Conservation (phyloP, 2,113 vertebrate genomes). For the Monarcha castaneiventris region DNA sequence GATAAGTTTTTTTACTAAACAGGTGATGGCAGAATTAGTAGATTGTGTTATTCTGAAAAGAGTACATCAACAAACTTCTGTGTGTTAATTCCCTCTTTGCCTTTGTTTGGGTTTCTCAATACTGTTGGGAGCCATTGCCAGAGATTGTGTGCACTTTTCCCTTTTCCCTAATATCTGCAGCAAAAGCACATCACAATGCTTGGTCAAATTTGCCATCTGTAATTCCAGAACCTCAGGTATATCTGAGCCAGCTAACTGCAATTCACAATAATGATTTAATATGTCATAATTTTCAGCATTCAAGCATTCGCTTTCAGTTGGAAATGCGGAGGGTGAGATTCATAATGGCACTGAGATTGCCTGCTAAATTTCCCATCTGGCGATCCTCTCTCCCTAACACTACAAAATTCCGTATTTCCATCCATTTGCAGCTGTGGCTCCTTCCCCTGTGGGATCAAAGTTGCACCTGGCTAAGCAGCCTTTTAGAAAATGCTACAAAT, state of each 20-base stretch:
- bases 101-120: not conserved
- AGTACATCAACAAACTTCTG: not conserved
- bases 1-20: not conserved
- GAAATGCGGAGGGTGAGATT: not conserved
- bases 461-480: constrained; percentile 37
- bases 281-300: constrained; percentile 28
- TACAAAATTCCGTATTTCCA: not conserved
- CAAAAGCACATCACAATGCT: not conserved
- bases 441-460: not conserved
- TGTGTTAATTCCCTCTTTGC: not conserved
- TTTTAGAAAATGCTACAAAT: constrained; percentile 32
- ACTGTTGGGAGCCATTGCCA: not conserved
- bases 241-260: not conserved
- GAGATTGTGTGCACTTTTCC: not conserved
- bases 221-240: constrained; percentile 17
- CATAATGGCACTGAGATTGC: constrained; percentile 29
- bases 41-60: not conserved
- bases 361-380: constrained; percentile 48
- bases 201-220: constrained; percentile 26
- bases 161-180: not conserved
- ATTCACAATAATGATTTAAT: constrained; percentile 21
- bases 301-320: not conserved
- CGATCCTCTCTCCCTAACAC: not conserved
- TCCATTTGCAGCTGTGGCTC: constrained; percentile 14
- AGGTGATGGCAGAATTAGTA: not conserved